phyloP scores from a whole-genome alignment of 2,888 invertebrate species.

The Auanema freiburgensis region DNA sequence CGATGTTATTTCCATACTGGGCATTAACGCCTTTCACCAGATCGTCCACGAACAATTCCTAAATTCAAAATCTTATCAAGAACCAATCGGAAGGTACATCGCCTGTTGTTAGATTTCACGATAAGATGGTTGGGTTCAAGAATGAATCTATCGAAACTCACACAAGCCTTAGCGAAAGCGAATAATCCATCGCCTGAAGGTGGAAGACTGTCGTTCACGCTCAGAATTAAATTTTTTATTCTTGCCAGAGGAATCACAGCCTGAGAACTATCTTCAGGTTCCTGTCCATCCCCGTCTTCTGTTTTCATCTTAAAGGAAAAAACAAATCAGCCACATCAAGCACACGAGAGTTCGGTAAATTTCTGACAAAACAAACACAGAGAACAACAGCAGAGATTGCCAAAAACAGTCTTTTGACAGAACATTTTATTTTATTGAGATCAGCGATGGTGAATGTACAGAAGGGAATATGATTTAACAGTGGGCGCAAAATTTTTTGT shows the following conservation, averaged over 20 bases:
- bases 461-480: too few relatives aligned
- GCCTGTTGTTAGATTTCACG: background rate
- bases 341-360: too few relatives aligned
- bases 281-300: too few relatives aligned
- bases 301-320: too few relatives aligned
- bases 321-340: too few relatives aligned
- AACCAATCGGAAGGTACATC: slow-evolving; percentile 3
- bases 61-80: background rate
- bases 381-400: too few relatives aligned
- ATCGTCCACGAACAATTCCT: slow-evolving; percentile 20
- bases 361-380: too few relatives aligned
- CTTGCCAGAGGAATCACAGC: background rate
- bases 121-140: background rate
- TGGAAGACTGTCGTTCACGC: background rate
- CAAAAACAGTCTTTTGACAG: too few relatives aligned
- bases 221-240: background rate
- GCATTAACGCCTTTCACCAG: slow-evolving; percentile 13
- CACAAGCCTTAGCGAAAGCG: slow-evolving; percentile 11
- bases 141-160: slow-evolving; percentile 4
- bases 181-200: slow-evolving; percentile 16
- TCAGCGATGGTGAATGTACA: too few relatives aligned
- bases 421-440: too few relatives aligned
- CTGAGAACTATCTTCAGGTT: background rate
- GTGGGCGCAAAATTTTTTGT: too few relatives aligned
- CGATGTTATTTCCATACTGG: slow-evolving; percentile 13